These are phyloP conservation scores for Urocynchramus pylzowi DNA, from an alignment of 2,113 vertebrate species.

Conservation along the genomic window DNA sequence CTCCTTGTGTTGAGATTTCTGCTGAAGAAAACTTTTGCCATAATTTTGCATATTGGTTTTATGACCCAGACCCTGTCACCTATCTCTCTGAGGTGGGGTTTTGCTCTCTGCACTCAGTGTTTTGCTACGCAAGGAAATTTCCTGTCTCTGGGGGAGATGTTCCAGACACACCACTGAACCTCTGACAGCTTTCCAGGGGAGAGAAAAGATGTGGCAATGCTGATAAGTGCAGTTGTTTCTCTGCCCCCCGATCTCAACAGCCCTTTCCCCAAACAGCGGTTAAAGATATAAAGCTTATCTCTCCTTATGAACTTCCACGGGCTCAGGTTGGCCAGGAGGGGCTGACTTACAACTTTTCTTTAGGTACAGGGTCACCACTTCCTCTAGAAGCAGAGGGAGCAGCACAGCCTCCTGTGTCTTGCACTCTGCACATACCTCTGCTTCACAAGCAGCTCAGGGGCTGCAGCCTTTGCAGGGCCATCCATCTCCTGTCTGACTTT, in stretches of 20 bases:
- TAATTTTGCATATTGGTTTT: background rate
- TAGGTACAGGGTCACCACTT: background rate
- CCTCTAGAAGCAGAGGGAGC: background rate
- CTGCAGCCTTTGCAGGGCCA: background rate
- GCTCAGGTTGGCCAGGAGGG: background rate
- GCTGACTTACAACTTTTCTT: background rate
- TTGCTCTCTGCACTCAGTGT: background rate
- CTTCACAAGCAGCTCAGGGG: background rate
- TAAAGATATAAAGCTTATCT: background rate
- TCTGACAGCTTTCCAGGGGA: background rate
- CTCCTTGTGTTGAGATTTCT: background rate
- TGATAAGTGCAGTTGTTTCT: background rate
- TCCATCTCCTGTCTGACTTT: background rate
- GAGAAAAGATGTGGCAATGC: background rate
- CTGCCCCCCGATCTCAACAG: background rate
- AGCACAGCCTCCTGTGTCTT: background rate
- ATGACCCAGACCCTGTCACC: background rate
- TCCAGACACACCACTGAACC: background rate
- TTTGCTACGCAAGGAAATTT: background rate
- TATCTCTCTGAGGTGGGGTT: background rate
- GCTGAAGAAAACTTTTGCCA: background rate
- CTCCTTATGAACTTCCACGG: accelerated
- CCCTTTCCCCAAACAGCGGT: background rate
- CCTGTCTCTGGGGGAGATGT: background rate
- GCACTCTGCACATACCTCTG: background rate